A percentile compares a stretch with the other conserved stretches of the same genome.
Conservation (phyloP, 1,140 invertebrate species). For the Radopholus similis region DNA sequence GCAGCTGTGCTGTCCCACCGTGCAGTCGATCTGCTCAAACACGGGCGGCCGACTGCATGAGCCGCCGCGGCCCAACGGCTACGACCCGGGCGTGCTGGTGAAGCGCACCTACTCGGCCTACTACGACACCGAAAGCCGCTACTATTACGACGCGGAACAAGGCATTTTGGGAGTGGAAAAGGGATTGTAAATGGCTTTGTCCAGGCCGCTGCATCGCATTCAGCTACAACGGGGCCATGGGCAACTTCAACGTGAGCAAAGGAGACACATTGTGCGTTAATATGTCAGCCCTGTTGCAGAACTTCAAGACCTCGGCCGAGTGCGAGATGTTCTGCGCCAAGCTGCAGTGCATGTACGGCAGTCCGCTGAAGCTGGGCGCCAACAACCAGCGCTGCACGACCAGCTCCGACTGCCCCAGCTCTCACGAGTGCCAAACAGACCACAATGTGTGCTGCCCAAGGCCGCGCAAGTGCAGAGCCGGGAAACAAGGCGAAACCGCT, state of each 20-base stretch:
- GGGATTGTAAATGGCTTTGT: conserved; percentile 32
- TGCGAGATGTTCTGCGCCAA: conserved; percentile 59
- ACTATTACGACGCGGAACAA: conserved; percentile 59
- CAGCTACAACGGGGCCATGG: conserved; percentile 51
- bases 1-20: conserved; percentile 58
- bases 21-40: conserved; percentile 48
- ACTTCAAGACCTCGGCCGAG: conserved; percentile 55
- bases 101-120: conserved; percentile 40
- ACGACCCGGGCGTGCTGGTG: conserved; percentile 46
- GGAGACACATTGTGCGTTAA: not conserved
- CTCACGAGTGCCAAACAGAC: conserved; percentile 55
- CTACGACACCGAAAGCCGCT: conserved; percentile 39
- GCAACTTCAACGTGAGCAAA: conserved; percentile 48
- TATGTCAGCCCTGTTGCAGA: conserved; percentile 1
- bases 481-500: not conserved
- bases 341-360: conserved; percentile 56
- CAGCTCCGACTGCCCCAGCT: conserved; percentile 53
- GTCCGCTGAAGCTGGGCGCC: conserved; percentile 55
- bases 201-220: conserved; percentile 32
- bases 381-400: conserved; percentile 56
- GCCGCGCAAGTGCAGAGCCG: conserved; percentile 41
- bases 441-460: conserved; percentile 59
- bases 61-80: conserved; percentile 46
- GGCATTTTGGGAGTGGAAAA: no score
- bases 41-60: conserved; percentile 51